These are phyloP conservation scores for Halcyon malimbica DNA, from an alignment of 2,113 vertebrate genomes.

Conservation along the genomic window DNA sequence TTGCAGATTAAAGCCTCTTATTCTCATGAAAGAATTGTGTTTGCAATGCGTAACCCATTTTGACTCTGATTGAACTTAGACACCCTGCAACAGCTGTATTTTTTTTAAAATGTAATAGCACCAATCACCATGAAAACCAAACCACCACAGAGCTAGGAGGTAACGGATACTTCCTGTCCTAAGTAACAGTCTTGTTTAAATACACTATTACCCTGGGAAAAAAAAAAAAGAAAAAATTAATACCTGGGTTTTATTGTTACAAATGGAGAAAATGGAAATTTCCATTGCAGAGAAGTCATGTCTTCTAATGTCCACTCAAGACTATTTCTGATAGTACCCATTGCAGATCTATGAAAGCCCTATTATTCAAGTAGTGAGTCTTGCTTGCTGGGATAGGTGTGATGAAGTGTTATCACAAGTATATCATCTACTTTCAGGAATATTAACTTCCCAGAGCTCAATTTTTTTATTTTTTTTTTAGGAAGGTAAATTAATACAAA, in stretches of 20 bases:
- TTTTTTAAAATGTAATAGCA: not conserved
- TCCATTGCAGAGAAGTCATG: not conserved
- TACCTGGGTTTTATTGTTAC: not conserved
- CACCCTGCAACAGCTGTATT: not conserved
- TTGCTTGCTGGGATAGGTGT: not conserved
- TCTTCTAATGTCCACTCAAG: not conserved
- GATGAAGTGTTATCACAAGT: not conserved
- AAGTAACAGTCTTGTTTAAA: not conserved
- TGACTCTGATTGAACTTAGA: not conserved
- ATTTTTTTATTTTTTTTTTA: not conserved
- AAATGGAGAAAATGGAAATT: not conserved
- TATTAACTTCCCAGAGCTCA: not conserved
- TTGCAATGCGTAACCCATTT: not conserved
- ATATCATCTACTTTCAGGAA: not conserved
- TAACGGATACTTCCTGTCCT: not conserved
- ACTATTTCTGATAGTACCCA: not conserved
- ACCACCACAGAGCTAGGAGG: not conserved
- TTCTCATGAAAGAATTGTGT: not conserved
- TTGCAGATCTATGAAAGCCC: not conserved
- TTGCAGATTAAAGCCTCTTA: conserved; percentile 12
- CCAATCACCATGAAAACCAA: not conserved
- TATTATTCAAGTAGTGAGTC: not conserved
- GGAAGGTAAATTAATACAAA: not conserved
- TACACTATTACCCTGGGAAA: not conserved
- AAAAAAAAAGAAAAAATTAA: not conserved